Percentiles rank a stretch among this genome's conserved stretches.
Conservation (phyloP, 2,888 invertebrate species). For the Scelioninae gen. 1 region DNA sequence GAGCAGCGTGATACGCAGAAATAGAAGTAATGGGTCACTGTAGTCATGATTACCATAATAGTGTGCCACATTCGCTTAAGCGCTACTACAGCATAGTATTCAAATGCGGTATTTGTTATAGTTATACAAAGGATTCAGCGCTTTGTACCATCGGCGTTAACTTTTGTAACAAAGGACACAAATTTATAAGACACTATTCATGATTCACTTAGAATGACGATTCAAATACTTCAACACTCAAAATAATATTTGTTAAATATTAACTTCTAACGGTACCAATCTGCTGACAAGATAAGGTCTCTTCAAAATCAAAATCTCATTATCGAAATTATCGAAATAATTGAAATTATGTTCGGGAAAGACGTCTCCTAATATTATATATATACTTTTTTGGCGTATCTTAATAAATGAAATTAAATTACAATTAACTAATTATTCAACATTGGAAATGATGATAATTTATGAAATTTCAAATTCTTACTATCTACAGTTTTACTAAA, state of each 20-base stretch:
- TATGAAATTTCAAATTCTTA: background rate
- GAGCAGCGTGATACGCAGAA: constrained; percentile 57
- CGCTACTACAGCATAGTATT: constrained; percentile 51
- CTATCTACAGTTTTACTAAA: background rate
- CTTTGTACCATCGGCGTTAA: constrained; percentile 5
- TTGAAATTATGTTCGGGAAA: too few relatives aligned
- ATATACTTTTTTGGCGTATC: background rate
- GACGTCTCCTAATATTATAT: too few relatives aligned
- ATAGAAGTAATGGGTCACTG: constrained; percentile 66
- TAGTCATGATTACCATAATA: constrained; percentile 66
- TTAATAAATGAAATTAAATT: constrained; percentile 6
- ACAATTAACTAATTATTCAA: too few relatives aligned
- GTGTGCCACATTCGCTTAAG: constrained; percentile 53
- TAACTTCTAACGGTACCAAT: constrained; percentile 31
- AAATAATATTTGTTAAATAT: constrained; percentile 47
- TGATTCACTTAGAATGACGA: constrained; percentile 6
- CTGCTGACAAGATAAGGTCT: background rate
- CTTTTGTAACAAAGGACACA: constrained; percentile 7
- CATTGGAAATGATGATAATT: background rate
- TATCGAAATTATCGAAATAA: too few relatives aligned
- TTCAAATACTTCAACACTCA: background rate
- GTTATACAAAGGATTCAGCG: constrained; percentile 19
- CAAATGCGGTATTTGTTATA: constrained; percentile 52
- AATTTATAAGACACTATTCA: constrained; percentile 18
- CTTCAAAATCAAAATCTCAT: too few relatives aligned